These are phyloP conservation scores for Alcis repandata DNA, from an alignment of 2,888 invertebrate genomes.

Conservation along the genomic window DNA sequence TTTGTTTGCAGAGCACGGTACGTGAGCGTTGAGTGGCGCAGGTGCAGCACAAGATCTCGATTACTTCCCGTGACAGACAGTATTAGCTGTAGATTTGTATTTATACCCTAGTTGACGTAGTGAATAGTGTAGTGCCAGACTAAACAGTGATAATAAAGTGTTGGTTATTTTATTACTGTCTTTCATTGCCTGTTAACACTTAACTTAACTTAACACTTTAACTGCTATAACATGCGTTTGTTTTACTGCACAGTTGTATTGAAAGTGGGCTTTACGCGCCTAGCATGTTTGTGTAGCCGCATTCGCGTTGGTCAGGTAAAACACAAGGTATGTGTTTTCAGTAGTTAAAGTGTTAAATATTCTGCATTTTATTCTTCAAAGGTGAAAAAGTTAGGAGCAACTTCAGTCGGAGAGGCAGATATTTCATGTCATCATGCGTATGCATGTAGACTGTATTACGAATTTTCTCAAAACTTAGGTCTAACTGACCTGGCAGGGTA, in stretches of 20 bases:
- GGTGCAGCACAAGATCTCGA: slow-evolving; percentile 43
- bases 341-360: no score
- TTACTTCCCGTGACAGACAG: slow-evolving; percentile 55
- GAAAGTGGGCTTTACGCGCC: no score
- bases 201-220: no score
- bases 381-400: not conserved
- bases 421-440: no score
- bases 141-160: slow-evolving; percentile 56
- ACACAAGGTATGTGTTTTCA: no score
- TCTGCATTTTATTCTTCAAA: not conserved
- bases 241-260: no score
- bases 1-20: slow-evolving; percentile 37
- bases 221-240: no score
- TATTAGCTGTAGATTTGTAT: slow-evolving; percentile 60
- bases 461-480: not conserved
- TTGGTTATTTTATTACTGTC: slow-evolving; percentile 50
- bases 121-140: slow-evolving; percentile 38
- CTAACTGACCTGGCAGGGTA: not conserved
- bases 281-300: no score
- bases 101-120: slow-evolving; percentile 50
- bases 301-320: no score
- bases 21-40: slow-evolving; percentile 7
- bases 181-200: slow-evolving; percentile 28
- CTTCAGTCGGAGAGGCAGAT: no score
- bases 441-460: no score